Base-by-base conservation (phyloP, 1,140 invertebrate species). In the Manduca sexta region DNA sequence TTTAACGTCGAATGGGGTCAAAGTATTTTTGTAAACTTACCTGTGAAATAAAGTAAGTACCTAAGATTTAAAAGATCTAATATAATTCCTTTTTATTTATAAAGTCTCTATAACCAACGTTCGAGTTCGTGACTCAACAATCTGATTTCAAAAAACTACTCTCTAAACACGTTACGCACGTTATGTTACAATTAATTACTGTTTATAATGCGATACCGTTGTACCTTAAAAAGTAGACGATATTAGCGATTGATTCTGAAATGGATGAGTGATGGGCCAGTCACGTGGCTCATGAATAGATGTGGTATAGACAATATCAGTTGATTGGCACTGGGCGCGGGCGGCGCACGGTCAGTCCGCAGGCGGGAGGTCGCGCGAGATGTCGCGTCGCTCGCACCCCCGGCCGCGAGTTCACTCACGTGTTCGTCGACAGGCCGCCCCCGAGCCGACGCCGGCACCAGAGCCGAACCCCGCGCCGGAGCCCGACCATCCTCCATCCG, bases 301-400 rank as follows among this genome's bases (percentile, higher is more conserved):
- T 54, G n/a, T n/a, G n/a, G n/a, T 49, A 60, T 57, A 52, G 60
- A 54, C 45, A 63, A 46, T 60, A 76, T 78, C 68, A 70, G 66
- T 68, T 73, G 76, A 82, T 82, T 75, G 69, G 43, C 56, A 60
- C 45, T 55, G 50, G 56, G 58, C 45, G 55, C 62, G 56, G 52
- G 72, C 64, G 61, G 56, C 64, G 17, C 11, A 41, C 35, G 68
- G 43, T 54, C 71, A 79, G 79, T 84, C 67, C 54, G 47, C 66
- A 56, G 64, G 61, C 65, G 71, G 55, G 56, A 45, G 45, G 66
- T 65, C 59, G 48, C 56, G 68, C 60, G 72, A 56, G 38, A 84
- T 82, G 81, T 82, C 81, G 75, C 78, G 78, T 68, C 78, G 76
- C 14, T 54, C 66, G 68, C 65, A 59, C 52, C 56, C 66, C 60